Conservation (phyloP, 2,888 invertebrate species). For the Balanococcus diminutus region DNA sequence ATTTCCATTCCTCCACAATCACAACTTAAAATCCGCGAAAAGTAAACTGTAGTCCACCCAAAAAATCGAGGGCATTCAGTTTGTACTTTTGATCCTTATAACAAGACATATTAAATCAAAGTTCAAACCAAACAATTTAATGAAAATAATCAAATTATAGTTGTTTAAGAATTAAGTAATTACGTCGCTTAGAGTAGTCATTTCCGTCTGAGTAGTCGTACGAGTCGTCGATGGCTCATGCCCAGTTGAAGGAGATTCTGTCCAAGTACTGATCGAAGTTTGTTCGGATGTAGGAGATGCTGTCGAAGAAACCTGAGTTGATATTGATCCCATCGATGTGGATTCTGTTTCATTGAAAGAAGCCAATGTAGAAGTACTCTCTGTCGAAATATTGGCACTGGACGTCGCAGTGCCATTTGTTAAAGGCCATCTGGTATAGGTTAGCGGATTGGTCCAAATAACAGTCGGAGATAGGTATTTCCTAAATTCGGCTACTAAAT, state of each 20-base stretch:
- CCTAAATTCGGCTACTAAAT: conserved; percentile 12
- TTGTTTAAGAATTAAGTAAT: not conserved
- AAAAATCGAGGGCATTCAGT: not conserved
- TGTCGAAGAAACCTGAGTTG: too few species aligned
- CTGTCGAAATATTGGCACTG: too few species aligned
- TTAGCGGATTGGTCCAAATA: not conserved
- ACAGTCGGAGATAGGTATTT: not conserved
- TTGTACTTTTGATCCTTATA: not conserved
- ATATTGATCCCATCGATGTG: too few species aligned
- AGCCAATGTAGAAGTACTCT: too few species aligned
- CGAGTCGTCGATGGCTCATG: not conserved
- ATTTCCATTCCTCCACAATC: too few species aligned
- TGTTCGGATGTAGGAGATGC: too few species aligned
- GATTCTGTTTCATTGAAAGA: too few species aligned
- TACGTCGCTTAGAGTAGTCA: not conserved
- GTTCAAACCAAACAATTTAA: not conserved
- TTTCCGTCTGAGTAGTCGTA: not conserved
- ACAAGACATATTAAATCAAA: not conserved
- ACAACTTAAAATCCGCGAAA: not conserved
- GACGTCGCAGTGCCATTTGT: not conserved
- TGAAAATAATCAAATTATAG: not conserved
- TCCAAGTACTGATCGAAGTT: not conserved
- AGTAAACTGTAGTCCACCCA: not conserved
- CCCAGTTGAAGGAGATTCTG: not conserved
- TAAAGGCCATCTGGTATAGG: not conserved